Evolutionary conservation across 2,888 invertebrate genomes (phyloP), one percentile per base, ranked within the genome.

Genomic region (Glyphotaelius pellucidus): DNA sequence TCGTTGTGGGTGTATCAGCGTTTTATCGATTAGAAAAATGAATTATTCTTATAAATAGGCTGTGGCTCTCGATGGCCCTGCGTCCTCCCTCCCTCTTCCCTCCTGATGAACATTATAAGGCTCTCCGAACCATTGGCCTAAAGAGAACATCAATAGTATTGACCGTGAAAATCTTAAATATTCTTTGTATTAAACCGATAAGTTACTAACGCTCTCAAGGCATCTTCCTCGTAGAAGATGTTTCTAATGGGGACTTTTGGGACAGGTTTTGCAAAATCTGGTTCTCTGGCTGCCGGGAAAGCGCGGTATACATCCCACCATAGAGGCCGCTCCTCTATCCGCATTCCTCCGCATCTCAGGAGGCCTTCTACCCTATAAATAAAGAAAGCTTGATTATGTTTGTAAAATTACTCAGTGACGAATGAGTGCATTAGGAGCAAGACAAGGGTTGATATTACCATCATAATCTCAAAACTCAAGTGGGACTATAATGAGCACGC

Each of bases 251-350:
- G 95, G 15, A 96, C 95, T 92, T 97, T 96, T 0, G 97, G 96
- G 67, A 96, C 96, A 9, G 97, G 97, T 94, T 97, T 96, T 93
- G 98, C 97, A 95, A 96, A 98, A 93, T 96, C 96, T 11, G 99
- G 99, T 94, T 98, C 98, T 85, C 97, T 95, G 93, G 97, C 97
- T 1, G 99, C 99, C 12, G 99, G 99, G 95, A 99, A 99, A 0
- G 98, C 97, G 95, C 97, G 97, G 95, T 99, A 99, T 35, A 99
- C 96, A 94, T 98, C 98, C 94, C 98, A 99, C 99, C 99, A 99
- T 15, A 99, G 92, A 0, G 99, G 99, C 93, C 98, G 97, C 94
- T 99, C 98, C 94, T 98, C 97, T 91, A 97, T 96, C 94, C 97
- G 97, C 95, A 99, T 96, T 5, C 98, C 99, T 88, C 98, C 98